Evolutionary conservation across 2,888 invertebrate genomes (phyloP).

Genomic region (Mimas tiliae): DNA sequence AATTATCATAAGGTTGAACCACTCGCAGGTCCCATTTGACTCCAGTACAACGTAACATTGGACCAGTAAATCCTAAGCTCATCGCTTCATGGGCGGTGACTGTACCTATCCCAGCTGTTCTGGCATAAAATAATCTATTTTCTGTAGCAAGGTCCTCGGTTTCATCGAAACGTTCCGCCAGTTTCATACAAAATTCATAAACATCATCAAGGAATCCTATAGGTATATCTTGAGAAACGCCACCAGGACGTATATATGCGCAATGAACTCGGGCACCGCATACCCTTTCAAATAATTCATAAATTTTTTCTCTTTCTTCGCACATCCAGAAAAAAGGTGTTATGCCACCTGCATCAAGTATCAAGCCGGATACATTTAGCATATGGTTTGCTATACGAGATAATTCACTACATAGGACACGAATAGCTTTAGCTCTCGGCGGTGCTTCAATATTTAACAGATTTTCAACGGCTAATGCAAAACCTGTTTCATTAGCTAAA

Average conservation of each 20-base stretch:
- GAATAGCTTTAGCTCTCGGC: conserved; percentile 91
- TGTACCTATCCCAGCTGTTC: conserved; percentile 90
- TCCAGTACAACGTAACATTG: conserved; percentile 92
- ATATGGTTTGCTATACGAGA: conserved; percentile 92
- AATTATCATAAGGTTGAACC: conserved; percentile 92
- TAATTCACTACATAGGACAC: conserved; percentile 90
- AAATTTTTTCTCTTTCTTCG: conserved; percentile 94
- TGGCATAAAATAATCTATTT: conserved; percentile 87
- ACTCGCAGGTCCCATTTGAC: conserved; percentile 95
- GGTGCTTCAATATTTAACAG: conserved; percentile 91
- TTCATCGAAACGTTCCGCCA: conserved; percentile 92
- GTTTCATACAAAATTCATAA: conserved; percentile 87
- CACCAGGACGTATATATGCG: conserved; percentile 92
- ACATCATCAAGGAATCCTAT: conserved; percentile 92
- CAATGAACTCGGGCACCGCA: conserved; percentile 94
- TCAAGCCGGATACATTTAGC: conserved; percentile 89
- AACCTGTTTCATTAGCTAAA: conserved; percentile 92
- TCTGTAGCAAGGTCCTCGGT: conserved; percentile 91
- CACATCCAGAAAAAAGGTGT: conserved; percentile 97
- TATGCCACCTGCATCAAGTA: conserved; percentile 93
- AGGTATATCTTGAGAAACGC: conserved; percentile 86
- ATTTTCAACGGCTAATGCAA: conserved; percentile 92
- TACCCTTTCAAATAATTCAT: conserved; percentile 93
- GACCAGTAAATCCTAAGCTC: conserved; percentile 87
- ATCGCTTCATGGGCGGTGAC: conserved; percentile 91